These are phyloP conservation scores for Delichon dasypus DNA, from an alignment of 2,797 vertebrate genomes.

Conservation along the genomic window DNA sequence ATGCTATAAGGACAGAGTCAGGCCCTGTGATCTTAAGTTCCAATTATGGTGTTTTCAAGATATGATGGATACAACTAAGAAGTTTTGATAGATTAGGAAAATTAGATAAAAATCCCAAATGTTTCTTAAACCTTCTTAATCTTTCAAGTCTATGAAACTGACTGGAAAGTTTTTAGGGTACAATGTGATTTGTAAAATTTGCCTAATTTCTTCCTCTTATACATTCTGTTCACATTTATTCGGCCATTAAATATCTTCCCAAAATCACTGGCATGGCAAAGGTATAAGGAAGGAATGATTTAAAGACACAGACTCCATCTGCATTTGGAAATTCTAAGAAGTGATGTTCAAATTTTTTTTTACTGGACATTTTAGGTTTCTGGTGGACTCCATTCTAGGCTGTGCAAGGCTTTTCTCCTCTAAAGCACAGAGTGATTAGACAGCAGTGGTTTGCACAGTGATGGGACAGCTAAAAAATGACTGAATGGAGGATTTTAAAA, in stretches of 20 bases:
- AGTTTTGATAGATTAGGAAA: neutral
- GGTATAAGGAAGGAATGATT: neutral
- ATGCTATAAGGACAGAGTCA: neutral
- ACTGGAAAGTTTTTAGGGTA: neutral
- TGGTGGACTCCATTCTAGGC: neutral
- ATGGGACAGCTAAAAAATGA: neutral
- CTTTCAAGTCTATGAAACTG: neutral
- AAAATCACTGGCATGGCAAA: neutral
- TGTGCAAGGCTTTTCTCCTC: neutral
- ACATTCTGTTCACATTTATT: neutral
- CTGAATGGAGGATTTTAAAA: neutral
- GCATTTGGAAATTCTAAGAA: neutral
- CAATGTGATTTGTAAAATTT: neutral
- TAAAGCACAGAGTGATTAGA: neutral
- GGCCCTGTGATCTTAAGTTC: neutral
- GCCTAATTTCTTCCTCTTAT: neutral
- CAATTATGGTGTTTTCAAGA: neutral
- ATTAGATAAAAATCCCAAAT: neutral
- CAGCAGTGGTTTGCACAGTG: neutral
- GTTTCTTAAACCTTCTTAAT: neutral
- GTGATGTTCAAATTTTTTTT: neutral
- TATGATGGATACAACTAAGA: neutral
- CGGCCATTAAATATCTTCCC: neutral
- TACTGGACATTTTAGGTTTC: neutral
- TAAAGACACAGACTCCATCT: neutral